Conservation (phyloP, 2,888 invertebrate species). For the Calliscelio sp. region DNA sequence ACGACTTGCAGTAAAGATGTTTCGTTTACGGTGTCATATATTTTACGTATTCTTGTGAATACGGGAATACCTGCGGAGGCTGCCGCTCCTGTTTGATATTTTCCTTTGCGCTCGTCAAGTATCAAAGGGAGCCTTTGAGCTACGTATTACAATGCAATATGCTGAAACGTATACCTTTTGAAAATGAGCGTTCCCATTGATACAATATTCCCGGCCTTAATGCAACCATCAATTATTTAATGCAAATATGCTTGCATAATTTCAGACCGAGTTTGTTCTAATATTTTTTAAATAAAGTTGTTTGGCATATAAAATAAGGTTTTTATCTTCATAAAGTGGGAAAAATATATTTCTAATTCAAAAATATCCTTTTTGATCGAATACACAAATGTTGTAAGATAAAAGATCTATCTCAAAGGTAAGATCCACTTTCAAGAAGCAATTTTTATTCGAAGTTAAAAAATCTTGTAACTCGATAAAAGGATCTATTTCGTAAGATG, state of each 20-base stretch:
- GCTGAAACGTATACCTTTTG: conserved; percentile 58
- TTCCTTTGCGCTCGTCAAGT: conserved; percentile 60
- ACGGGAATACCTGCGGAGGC: conserved; percentile 60
- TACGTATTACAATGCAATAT: conserved; percentile 62
- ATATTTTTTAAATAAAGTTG: too few species aligned
- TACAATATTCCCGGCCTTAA: conserved; percentile 60
- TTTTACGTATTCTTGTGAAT: conserved; percentile 66
- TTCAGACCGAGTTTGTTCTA: too few species aligned
- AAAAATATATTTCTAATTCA: too few species aligned
- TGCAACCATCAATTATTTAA: conserved; percentile 66
- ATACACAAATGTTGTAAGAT: too few species aligned
- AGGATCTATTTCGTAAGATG: too few species aligned
- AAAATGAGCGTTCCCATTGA: conserved; percentile 64
- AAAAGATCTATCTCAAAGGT: too few species aligned
- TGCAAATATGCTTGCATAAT: conserved; percentile 51
- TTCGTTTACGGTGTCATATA: conserved; percentile 70
- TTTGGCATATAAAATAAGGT: too few species aligned
- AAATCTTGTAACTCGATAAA: too few species aligned
- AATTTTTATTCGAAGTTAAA: too few species aligned
- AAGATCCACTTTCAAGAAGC: too few species aligned
- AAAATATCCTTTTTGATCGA: too few species aligned
- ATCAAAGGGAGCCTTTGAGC: conserved; percentile 59
- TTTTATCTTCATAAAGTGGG: too few species aligned
- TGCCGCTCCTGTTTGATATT: conserved; percentile 64
- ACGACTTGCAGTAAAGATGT: conserved; percentile 62